Base-by-base conservation (phyloP, 1,140 invertebrate species). In the Orchestia grillus region DNA sequence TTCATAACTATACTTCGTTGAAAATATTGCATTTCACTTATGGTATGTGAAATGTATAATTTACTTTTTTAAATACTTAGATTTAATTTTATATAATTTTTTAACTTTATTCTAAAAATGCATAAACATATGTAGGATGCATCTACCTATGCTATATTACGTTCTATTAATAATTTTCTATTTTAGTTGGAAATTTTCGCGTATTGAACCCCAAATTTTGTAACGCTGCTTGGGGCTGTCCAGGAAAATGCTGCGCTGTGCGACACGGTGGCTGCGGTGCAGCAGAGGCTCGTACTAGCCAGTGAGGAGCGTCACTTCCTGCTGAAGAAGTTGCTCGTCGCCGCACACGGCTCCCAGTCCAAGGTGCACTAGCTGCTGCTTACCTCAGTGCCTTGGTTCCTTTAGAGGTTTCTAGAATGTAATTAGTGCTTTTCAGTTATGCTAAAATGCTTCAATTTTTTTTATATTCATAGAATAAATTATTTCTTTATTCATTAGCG, bases 171-270 rank as follows among this genome's bases (percentile, higher is more conserved):
- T n/a, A n/a, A n/a, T n/a, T n/a, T n/a, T n/a, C 47, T 53, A 19
- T 77, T 77, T 77, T 36, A 23, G 15, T 77, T 23, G 15, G 28
- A 23, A 53, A 36, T 77, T 15, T 77, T 77, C 36, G 28, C 36
- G 11, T 77, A 77, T 19, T 77, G 62, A 36, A 19, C 3, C 11
- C 1, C 62, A 77, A 77, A 1, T 77, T 77, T 23, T 42, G 41
- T 90, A 42, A 3, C 36, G 28, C 28, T 44, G 42, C 41, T 90
- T 42, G 88, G 11, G 28, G 1, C 1, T 90, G 88, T 94, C 8
- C 92, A 94, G 92, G 92, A 94, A 94, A 94, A 94, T 94, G 92
- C 92, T 3, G 92, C 92, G 15, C 92, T 94, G 6, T 94, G 92
- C 40, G 92, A 94, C 36, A 94, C 92, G 36, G 92, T 94, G 44